Percentiles rank a stretch among this genome's conserved stretches.
Conservation (phyloP, 2,797 vertebrate species). For the Amazona finschi region DNA sequence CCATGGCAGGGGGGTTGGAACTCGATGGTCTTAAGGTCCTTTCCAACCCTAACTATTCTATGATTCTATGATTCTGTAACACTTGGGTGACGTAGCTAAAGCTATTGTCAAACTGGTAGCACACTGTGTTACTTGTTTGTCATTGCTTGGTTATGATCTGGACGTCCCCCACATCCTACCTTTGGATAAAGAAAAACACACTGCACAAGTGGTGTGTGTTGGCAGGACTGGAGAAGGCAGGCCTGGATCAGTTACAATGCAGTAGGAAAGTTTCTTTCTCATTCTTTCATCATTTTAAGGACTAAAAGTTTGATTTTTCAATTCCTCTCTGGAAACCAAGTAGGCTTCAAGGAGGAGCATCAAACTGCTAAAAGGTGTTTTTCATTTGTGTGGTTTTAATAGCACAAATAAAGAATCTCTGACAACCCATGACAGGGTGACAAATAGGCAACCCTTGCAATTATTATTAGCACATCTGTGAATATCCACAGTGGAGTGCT, state of each 20-base stretch:
- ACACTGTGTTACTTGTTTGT: neutral
- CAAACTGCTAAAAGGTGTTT: neutral
- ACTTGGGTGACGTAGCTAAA: neutral
- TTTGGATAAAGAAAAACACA: neutral
- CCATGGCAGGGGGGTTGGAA: too few relatives aligned
- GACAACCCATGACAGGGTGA: constrained; percentile 21
- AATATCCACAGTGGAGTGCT: constrained; percentile 31
- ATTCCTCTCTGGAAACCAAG: neutral
- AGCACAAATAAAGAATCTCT: constrained; percentile 50
- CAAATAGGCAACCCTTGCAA: neutral
- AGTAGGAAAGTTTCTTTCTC: neutral
- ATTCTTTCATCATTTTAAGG: neutral
- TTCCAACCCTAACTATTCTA: too few relatives aligned
- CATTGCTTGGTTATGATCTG: neutral
- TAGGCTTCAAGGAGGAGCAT: neutral
- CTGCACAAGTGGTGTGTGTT: accelerated
- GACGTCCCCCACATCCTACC: neutral
- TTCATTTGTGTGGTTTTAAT: constrained; percentile 38
- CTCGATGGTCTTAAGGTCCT: too few relatives aligned
- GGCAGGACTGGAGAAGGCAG: neutral
- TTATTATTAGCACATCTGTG: constrained; percentile 43
- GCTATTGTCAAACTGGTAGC: neutral
- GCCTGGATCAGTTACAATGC: neutral
- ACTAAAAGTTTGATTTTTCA: neutral
- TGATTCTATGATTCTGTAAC: neutral